These are phyloP conservation scores for Sinosuthora webbiana DNA, from an alignment of 2,113 vertebrate species.

Conservation along the genomic window DNA sequence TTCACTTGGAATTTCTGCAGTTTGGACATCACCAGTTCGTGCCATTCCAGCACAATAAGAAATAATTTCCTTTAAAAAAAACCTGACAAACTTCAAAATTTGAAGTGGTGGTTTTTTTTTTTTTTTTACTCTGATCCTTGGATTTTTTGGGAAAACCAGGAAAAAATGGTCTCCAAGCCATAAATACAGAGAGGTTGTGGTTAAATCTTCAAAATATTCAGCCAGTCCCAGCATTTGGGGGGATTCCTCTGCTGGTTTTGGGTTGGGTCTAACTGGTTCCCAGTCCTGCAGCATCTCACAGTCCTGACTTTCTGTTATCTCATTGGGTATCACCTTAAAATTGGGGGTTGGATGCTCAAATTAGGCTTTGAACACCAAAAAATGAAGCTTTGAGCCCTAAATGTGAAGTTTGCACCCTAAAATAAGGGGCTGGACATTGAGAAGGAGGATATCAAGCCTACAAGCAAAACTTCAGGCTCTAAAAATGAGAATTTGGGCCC, in stretches of 20 bases:
- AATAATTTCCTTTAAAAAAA: neutral
- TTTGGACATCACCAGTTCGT: neutral
- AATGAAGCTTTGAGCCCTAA: neutral
- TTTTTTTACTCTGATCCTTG: neutral
- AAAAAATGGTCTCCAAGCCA: neutral
- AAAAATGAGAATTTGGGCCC: neutral
- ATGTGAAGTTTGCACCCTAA: neutral
- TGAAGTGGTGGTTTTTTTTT: no score
- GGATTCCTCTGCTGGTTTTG: neutral
- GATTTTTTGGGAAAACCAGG: neutral
- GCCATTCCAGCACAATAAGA: neutral
- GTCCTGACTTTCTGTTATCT: neutral
- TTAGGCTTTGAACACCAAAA: neutral
- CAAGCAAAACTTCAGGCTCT: neutral
- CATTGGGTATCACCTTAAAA: neutral
- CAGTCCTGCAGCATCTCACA: neutral
- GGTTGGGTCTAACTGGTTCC: neutral
- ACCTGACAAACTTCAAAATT: neutral
- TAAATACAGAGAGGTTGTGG: neutral
- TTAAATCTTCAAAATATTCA: neutral
- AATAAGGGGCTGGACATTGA: neutral
- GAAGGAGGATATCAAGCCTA: neutral
- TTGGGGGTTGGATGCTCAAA: neutral
- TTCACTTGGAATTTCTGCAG: neutral
- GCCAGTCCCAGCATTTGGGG: neutral